Base-by-base conservation (phyloP, 2,888 invertebrate species). In the Agrochola lota region DNA sequence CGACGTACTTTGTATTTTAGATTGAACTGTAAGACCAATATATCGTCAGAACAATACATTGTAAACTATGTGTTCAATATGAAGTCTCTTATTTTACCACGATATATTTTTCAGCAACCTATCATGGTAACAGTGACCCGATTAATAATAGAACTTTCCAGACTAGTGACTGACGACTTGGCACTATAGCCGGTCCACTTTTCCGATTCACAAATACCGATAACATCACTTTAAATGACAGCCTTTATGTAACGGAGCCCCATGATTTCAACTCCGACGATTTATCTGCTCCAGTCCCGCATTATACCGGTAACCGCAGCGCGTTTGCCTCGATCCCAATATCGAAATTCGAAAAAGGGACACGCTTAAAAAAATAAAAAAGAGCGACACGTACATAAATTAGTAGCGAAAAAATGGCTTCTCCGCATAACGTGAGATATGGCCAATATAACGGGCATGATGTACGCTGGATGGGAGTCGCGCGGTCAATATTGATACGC, bases 401-500 rank as follows among this genome's bases (percentile, higher is more conserved):
- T 94, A 93, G 91, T 91, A 86, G 88, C 88, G 87, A 86, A 90
- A 92, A 93, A 93, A 92, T 91, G 90, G 91, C 89, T 91, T 89
- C 91, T 92, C 93, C 89, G 90, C 91, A 93, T 92, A 93, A 91
- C 91, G 91, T 93, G 94, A 94, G 94, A 94, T 94, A 95, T 93
- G 93, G 92, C 90, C 92, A 93, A 93, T 93, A 93, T 93, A 95
- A 92, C 91, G 89, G 91, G 91, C 91, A 92, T 94, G 94, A 94
- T 94, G 94, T 91, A 94, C 93, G 93, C 81, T 91, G 92, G 91
- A 92, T 91, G 92, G 89, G 91, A 93, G 93, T 91, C 91, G 93
- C 91, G 92, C 94, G 94, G 94, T 95, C 95, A 95, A 95, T 95
- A 96, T 95, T 95, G 96, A 96, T 95, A 95, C 93, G 93, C 92